A percentile compares a stretch with the other conserved stretches of the same genome.
Evolutionary conservation across 2,888 invertebrate species (phyloP).

Genomic region (Byasa hedistus): DNA sequence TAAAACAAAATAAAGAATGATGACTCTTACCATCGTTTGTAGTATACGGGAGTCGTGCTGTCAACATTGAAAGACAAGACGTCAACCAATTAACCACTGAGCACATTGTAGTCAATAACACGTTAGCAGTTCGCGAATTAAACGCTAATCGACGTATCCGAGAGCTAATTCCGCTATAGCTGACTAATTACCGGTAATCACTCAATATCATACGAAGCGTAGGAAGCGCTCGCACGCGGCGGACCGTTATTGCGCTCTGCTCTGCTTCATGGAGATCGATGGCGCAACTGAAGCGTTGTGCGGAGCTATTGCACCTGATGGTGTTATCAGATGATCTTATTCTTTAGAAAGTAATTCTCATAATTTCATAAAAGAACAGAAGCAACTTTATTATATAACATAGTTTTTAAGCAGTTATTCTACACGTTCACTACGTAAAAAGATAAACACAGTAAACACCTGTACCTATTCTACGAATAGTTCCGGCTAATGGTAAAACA

Average conservation of each 20-base stretch:
- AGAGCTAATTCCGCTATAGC: slow-evolving; percentile 8
- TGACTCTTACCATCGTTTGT: neutral
- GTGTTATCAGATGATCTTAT: too few species aligned
- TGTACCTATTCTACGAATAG: too few species aligned
- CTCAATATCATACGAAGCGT: slow-evolving; percentile 13
- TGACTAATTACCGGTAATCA: slow-evolving; percentile 17
- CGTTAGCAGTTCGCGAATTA: slow-evolving; percentile 3
- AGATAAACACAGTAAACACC: too few species aligned
- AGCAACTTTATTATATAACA: too few species aligned
- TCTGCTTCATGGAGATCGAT: slow-evolving; percentile 8
- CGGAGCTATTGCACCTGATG: neutral
- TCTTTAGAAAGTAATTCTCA: too few species aligned
- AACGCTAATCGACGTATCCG: slow-evolving; percentile 8
- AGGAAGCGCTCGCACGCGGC: slow-evolving; percentile 6
- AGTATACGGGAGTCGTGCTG: neutral
- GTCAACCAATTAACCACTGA: neutral
- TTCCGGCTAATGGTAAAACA: too few species aligned
- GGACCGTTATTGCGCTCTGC: slow-evolving; percentile 14
- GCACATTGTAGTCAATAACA: neutral
- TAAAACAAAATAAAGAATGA: too few species aligned
- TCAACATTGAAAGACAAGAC: neutral
- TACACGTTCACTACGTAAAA: too few species aligned
- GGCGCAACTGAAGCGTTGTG: slow-evolving; percentile 14
- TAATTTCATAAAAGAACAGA: too few species aligned
- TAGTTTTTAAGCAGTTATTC: too few species aligned